Conservation (phyloP, 2,888 invertebrate genomes). For the Pachydiplax longipennis region DNA sequence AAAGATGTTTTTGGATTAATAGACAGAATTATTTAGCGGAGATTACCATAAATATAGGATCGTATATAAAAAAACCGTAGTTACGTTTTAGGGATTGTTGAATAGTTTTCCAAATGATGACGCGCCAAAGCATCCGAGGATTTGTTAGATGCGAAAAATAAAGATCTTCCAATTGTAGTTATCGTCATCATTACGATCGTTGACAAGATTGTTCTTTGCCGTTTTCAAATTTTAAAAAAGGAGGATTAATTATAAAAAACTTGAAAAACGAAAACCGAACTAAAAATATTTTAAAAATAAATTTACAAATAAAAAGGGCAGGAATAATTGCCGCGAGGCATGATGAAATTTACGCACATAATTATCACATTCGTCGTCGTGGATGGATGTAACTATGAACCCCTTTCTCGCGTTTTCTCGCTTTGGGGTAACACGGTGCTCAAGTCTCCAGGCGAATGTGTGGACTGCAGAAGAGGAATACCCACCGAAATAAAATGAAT, state of each 20-base stretch:
- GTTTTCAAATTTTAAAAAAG: slow-evolving; percentile 41
- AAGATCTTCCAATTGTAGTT: slow-evolving; percentile 37
- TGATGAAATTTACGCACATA: slow-evolving; percentile 38
- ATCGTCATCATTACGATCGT: slow-evolving; percentile 42
- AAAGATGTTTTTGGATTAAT: slow-evolving; percentile 38
- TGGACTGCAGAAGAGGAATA: background rate
- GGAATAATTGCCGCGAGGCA: slow-evolving; percentile 29
- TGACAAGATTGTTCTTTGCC: slow-evolving; percentile 42
- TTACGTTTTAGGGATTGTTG: slow-evolving; percentile 36
- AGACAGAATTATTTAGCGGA: slow-evolving; percentile 24
- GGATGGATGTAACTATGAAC: slow-evolving; percentile 2
- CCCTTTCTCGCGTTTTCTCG: background rate
- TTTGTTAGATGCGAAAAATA: slow-evolving; percentile 28
- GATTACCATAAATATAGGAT: slow-evolving; percentile 15
- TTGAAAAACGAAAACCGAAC: slow-evolving; percentile 36
- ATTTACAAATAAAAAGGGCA: slow-evolving; percentile 26
- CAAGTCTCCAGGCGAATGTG: background rate
- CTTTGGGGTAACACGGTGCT: background rate
- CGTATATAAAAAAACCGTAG: slow-evolving; percentile 34
- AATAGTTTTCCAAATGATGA: slow-evolving; percentile 32
- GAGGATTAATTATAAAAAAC: slow-evolving; percentile 43
- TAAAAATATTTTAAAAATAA: slow-evolving; percentile 37
- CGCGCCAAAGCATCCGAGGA: background rate
- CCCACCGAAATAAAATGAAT: slow-evolving; percentile 9
- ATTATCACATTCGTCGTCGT: slow-evolving; percentile 28